A percentile compares a stretch with the other conserved stretches of the same genome.
Conservation (phyloP, 1,140 invertebrate species). For the Drosophila persimilis region DNA sequence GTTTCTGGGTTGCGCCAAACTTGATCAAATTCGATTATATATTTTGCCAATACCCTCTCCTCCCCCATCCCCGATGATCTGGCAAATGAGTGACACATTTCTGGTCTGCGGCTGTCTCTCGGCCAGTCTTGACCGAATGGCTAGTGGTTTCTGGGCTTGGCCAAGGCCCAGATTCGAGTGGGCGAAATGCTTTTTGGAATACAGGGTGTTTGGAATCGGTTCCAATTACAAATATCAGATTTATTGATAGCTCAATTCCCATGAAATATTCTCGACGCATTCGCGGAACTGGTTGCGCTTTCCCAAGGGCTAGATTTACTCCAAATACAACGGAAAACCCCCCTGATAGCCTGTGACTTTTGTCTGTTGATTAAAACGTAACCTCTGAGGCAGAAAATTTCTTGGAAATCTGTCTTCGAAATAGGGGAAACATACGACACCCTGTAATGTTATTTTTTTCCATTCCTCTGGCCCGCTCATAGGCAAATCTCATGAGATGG, state of each 20-base stretch:
- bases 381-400: no score
- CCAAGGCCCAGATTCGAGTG: constrained; percentile 22
- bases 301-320: no score
- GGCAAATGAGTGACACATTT: constrained; percentile 33
- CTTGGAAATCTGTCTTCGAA: no score
- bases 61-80: not conserved
- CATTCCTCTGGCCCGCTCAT: not conserved
- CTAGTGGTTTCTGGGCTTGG: constrained; percentile 32
- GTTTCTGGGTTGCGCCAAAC: constrained; percentile 63
- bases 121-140: constrained; percentile 8
- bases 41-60: constrained; percentile 46
- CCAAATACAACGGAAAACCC: no score
- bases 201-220: constrained; percentile 21
- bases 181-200: constrained; percentile 17
- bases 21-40: constrained; percentile 66
- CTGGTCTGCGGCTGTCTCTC: constrained; percentile 3
- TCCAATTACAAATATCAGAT: no score
- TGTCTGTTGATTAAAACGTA: no score
- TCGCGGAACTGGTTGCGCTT: no score
- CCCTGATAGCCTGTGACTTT: no score
- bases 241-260: no score
- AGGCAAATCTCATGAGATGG: constrained; percentile 30
- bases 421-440: not conserved
- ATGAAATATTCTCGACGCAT: no score
- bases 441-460: constrained; percentile 5